Conservation (phyloP, 1,140 invertebrate species). For the Drosophila ananassae region DNA sequence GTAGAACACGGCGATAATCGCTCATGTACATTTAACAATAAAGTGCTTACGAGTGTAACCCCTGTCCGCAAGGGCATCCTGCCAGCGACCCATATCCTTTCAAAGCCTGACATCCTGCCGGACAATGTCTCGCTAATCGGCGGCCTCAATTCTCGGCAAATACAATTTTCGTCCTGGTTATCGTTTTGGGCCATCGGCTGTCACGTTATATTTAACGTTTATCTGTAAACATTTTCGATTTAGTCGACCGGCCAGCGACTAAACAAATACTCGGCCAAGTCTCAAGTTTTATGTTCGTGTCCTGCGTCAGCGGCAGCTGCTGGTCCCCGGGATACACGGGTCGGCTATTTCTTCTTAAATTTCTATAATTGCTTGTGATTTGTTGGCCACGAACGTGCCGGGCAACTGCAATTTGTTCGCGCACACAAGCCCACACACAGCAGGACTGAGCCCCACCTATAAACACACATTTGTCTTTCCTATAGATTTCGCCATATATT, state of each 20-base stretch:
- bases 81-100: neutral
- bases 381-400: constrained; percentile 77
- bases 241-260: constrained; percentile 35
- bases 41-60: constrained; percentile 66
- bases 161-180: constrained; percentile 21
- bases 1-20: constrained; percentile 77
- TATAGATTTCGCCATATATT: constrained; percentile 69
- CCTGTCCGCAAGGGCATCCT: constrained; percentile 1
- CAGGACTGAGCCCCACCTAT: constrained; percentile 8
- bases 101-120: constrained; percentile 26
- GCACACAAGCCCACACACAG: constrained; percentile 5
- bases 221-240: constrained; percentile 78
- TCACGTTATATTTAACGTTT: constrained; percentile 78
- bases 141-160: constrained; percentile 17
- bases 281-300: constrained; percentile 60
- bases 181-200: constrained; percentile 24
- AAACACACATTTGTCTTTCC: constrained; percentile 23
- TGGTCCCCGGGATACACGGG: constrained; percentile 31
- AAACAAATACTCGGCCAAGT: constrained; percentile 48
- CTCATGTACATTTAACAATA: constrained; percentile 74
- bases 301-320: constrained; percentile 77
- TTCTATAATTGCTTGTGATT: constrained; percentile 83
- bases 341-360: constrained; percentile 75
- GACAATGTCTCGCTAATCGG: constrained; percentile 10
- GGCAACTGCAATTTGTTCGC: constrained; percentile 76